Base-by-base conservation (phyloP, 1,140 invertebrate genomes). In the Zaprionus ornatus region DNA sequence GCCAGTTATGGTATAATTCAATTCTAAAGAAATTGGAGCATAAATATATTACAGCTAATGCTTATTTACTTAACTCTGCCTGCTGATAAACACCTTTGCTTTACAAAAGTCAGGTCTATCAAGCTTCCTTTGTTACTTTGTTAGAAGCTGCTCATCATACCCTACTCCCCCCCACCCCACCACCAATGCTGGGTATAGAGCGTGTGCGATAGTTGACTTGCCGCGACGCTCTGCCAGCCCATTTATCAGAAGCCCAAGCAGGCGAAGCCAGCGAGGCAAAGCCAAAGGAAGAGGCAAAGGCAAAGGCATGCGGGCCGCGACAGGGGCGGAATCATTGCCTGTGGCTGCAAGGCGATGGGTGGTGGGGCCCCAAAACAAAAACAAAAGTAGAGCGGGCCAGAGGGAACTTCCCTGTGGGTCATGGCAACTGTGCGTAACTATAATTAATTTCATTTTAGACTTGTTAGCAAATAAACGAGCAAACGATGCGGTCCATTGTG, bases 361-460 rank as follows among this genome's bases (percentile, higher is more conserved):
- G 45, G 17, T 21, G 45, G 17, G 45, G 19, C 45, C 10, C 45
- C 4, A 57, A 59, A 59, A 59, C 32, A 19, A 56, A 25, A 42
- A 68, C 42, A 25, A 35, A 25, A 29, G 50, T 9, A 48, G 37
- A 19, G 19, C 45, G 45, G 19, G 45, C 10, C 0, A 21, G 19
- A 17, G 45, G 45, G 3, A 37, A 29, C 55, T 25, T 60, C 59
- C 56, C 54, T 69, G 45, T 56, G 78, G 62, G 62, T 61, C 77
- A 69, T 66, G 67, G 73, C 82, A 88, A 78, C 84, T 87, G 85
- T 84, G 80, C 84, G 74, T 81, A 88, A 90, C 84, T 88, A 88
- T 88, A 84, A 88, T 88, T 88, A 88, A 88, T 88, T 90, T 88
- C 84, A 88, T 88, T 88, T 88, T 88, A 90, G 84, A 88, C 84